phyloP scores from a whole-genome alignment of 2,113 vertebrate genomes.

The Vireo altiloquus region DNA sequence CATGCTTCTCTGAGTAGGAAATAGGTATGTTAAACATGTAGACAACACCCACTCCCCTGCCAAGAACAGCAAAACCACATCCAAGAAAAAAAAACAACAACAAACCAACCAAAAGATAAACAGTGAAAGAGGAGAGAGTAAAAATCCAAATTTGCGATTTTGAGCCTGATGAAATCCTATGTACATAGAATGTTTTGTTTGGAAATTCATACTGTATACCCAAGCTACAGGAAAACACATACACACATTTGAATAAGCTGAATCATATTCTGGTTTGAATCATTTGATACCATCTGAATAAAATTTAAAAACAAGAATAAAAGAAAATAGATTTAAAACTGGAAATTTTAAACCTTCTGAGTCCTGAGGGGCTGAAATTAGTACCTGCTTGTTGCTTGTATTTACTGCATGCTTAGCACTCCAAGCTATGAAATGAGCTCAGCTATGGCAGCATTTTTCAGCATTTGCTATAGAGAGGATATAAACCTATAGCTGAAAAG shows the following conservation, averaged over 20 bases:
- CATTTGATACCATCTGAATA: accelerated
- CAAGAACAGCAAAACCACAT: neutral
- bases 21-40: accelerated
- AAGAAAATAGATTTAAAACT: neutral
- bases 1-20: neutral
- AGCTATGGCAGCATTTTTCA: neutral
- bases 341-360: neutral
- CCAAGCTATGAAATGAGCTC: neutral
- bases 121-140: neutral
- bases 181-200: neutral
- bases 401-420: neutral
- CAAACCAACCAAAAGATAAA: neutral
- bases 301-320: too few relatives aligned
- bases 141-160: neutral
- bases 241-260: neutral
- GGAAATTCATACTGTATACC: neutral
- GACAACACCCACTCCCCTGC: accelerated
- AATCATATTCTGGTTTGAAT: neutral
- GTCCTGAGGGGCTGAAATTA: neutral
- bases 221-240: neutral
- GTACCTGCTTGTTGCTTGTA: neutral
- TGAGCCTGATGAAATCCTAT: neutral
- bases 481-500: neutral
- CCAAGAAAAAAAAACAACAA: too few relatives aligned
- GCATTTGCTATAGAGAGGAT: accelerated